Conservation (phyloP, 1,140 invertebrate species). For the Apis cerana region DNA sequence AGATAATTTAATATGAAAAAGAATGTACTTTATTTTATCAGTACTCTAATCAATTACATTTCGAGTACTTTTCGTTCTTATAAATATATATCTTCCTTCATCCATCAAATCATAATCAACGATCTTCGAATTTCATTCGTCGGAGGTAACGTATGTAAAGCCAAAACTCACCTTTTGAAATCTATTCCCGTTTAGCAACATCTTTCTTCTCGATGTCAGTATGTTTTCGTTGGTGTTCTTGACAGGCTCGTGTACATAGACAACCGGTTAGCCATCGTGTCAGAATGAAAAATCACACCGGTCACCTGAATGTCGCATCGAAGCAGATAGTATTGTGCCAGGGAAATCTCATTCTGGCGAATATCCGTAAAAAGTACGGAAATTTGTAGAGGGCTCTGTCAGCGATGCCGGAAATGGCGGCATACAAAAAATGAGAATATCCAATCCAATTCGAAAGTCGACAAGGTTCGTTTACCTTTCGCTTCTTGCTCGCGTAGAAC, state of each 20-base stretch:
- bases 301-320: not conserved
- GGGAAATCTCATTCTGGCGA: slow-evolving; percentile 36
- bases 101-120: not conserved
- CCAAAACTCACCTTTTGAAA: not conserved
- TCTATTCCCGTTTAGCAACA: slow-evolving; percentile 3
- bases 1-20: too few species aligned
- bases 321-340: not conserved
- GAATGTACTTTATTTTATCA: too few species aligned
- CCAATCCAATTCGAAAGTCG: slow-evolving; percentile 29
- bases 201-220: slow-evolving; percentile 10
- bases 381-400: slow-evolving; percentile 26
- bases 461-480: slow-evolving; percentile 34
- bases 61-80: not conserved
- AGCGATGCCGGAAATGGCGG: slow-evolving; percentile 21
- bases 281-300: slow-evolving; percentile 35
- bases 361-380: slow-evolving; percentile 35
- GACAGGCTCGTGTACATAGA: not conserved
- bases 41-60: not conserved
- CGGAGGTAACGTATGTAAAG: not conserved
- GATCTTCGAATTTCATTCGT: not conserved
- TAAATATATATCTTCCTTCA: not conserved
- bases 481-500: not conserved
- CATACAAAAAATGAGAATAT: slow-evolving; percentile 26
- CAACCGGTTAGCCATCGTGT: not conserved
- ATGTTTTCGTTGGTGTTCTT: slow-evolving; percentile 7